These are phyloP conservation scores for Xenopus tropicalis DNA, from an alignment of 2,113 vertebrate species.

Conservation along the genomic window DNA sequence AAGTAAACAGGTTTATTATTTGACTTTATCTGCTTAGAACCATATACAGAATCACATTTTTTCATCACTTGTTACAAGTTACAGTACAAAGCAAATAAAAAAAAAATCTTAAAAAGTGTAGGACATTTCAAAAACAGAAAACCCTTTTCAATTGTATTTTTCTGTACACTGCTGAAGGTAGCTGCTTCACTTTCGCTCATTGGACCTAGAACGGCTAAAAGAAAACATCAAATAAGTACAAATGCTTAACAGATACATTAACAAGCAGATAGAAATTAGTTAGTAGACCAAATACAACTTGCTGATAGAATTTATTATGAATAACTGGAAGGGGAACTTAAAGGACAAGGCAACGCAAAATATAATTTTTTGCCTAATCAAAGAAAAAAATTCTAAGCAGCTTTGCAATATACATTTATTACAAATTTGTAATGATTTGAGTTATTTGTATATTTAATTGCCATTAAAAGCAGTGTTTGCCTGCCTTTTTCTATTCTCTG, in stretches of 20 bases:
- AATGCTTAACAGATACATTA: not conserved
- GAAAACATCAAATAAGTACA: not conserved
- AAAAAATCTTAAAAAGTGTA: conserved; percentile 73
- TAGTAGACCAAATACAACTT: too few relatives aligned
- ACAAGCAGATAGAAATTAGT: too few relatives aligned
- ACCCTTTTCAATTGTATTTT: conserved; percentile 68
- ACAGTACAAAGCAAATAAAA: conserved; percentile 68
- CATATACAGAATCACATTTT: conserved; percentile 70
- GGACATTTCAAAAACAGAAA: conserved; percentile 75
- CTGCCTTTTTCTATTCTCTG: too few relatives aligned
- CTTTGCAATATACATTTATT: too few relatives aligned
- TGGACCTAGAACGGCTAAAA: conserved; percentile 87
- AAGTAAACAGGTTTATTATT: conserved; percentile 60
- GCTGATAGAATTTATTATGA: too few relatives aligned
- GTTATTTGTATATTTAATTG: too few relatives aligned
- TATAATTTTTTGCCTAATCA: too few relatives aligned
- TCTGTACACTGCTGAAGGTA: conserved; percentile 57
- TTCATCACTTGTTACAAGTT: conserved; percentile 70
- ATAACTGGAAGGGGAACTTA: too few relatives aligned
- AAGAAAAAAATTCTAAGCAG: too few relatives aligned
- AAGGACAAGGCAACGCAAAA: too few relatives aligned
- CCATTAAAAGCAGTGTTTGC: too few relatives aligned
- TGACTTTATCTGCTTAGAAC: conserved; percentile 65
- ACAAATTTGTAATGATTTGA: too few relatives aligned
- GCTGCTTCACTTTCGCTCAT: conserved; percentile 80